phyloP scores from a whole-genome alignment of 2,888 invertebrate species.

The Pherbina coryleti region DNA sequence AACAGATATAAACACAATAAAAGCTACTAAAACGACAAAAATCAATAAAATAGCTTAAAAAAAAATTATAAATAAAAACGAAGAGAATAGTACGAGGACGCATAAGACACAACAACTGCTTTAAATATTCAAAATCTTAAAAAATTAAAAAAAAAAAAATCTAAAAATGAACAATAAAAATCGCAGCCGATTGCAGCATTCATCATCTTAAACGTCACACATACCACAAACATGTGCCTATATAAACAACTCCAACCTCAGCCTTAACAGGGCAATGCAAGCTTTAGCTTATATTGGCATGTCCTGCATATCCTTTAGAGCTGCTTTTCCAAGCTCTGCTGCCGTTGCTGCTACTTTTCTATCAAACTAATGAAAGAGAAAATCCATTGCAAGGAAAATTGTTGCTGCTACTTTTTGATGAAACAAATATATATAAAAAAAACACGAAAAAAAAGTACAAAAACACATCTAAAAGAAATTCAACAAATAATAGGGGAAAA shows the following conservation, averaged over 20 bases:
- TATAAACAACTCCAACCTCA: no score
- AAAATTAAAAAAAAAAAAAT: background rate
- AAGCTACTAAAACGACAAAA: background rate
- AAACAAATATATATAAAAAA: no score
- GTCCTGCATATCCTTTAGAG: background rate
- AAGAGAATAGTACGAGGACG: background rate
- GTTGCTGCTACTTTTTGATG: no score
- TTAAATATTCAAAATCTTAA: background rate
- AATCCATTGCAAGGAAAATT: constrained; percentile 45
- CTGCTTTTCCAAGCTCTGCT: no score
- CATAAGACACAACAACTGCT: background rate
- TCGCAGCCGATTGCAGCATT: no score
- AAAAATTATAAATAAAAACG: background rate
- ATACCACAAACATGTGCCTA: no score
- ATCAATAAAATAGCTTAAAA: background rate
- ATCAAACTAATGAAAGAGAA: constrained; percentile 58
- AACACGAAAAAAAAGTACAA: background rate
- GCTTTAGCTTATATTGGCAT: background rate
- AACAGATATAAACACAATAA: background rate
- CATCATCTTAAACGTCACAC: no score
- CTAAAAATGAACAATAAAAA: no score
- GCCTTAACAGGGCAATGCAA: background rate
- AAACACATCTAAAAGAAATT: background rate
- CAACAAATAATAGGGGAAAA: background rate
- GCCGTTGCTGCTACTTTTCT: constrained; percentile 34